Percentiles rank a stretch among this genome's conserved stretches.
These are phyloP conservation scores for Tetraneura akinire DNA, from an alignment of 1,140 invertebrate genomes.

Conservation along the genomic window DNA sequence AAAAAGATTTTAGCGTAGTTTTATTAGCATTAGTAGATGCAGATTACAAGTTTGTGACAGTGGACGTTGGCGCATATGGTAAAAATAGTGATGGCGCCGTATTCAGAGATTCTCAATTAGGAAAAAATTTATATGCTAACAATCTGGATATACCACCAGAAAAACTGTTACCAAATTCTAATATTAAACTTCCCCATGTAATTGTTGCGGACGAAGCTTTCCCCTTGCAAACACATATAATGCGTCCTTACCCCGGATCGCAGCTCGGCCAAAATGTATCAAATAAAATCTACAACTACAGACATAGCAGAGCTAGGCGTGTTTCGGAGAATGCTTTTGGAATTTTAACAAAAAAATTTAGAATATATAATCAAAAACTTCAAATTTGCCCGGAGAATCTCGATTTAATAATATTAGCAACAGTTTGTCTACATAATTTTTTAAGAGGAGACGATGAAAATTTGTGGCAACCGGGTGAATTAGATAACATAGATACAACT, in stretches of 20 bases:
- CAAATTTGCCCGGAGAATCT: background rate
- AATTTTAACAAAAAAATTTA: conserved; percentile 60
- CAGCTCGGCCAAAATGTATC: conserved; percentile 54
- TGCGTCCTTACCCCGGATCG: background rate
- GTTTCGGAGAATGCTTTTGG: conserved; percentile 64
- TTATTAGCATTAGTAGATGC: no score
- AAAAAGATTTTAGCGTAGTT: no score
- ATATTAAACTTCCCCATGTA: background rate
- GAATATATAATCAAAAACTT: conserved; percentile 56
- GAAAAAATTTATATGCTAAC: conserved; percentile 1
- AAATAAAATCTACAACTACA: conserved; percentile 56
- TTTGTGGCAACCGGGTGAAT: conserved; percentile 18
- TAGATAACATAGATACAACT: background rate
- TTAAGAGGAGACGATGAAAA: conserved; percentile 14
- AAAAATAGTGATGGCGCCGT: no score
- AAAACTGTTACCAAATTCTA: background rate
- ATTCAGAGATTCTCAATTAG: background rate
- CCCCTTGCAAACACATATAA: no score
- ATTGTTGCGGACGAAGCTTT: background rate
- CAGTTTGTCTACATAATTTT: conserved; percentile 28
- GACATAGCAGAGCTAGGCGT: conserved; percentile 57
- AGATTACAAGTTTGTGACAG: background rate
- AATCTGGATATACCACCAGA: background rate
- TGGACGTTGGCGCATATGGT: no score
- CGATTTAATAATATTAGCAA: background rate